Evolutionary conservation across 2,113 vertebrate genomes (phyloP).

Genomic region (Cyphomyrus discorhynchus): DNA sequence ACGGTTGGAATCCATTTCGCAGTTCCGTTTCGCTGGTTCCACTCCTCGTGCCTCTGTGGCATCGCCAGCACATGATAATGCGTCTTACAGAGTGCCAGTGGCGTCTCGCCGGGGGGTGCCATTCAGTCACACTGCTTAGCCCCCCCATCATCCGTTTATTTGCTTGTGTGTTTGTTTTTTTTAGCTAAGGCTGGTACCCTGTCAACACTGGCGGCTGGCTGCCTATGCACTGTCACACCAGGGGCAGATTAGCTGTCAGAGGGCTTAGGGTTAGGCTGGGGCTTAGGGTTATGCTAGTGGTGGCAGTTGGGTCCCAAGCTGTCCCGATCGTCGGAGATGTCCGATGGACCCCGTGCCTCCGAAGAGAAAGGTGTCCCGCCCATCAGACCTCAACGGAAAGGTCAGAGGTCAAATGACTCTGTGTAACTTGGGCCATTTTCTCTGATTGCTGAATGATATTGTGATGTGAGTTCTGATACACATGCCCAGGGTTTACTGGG

Average conservation of each 20-base stretch:
- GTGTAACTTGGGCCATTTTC: background rate
- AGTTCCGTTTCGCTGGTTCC: constrained; percentile 39
- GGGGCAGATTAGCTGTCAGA: background rate
- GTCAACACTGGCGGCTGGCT: constrained; percentile 32
- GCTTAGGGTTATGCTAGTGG: background rate
- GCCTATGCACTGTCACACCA: background rate
- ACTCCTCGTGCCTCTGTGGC: constrained; percentile 29
- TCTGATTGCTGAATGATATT: background rate
- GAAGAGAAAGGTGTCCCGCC: background rate
- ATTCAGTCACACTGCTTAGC: background rate
- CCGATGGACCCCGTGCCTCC: constrained; percentile 20
- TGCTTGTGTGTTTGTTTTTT: constrained; percentile 12
- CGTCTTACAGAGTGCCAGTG: no score
- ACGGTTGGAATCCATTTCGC: constrained; percentile 54
- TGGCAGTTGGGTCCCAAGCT: background rate
- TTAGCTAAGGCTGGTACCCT: constrained; percentile 53
- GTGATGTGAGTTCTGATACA: background rate
- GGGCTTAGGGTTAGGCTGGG: background rate
- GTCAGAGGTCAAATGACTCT: background rate
- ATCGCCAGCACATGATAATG: background rate
- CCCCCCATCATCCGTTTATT: background rate
- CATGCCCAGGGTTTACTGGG: background rate
- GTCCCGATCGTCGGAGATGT: background rate
- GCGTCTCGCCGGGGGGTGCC: background rate
- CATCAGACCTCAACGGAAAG: background rate